Conservation (phyloP, 2,797 vertebrate species). For the Loris lydekkerianus region DNA sequence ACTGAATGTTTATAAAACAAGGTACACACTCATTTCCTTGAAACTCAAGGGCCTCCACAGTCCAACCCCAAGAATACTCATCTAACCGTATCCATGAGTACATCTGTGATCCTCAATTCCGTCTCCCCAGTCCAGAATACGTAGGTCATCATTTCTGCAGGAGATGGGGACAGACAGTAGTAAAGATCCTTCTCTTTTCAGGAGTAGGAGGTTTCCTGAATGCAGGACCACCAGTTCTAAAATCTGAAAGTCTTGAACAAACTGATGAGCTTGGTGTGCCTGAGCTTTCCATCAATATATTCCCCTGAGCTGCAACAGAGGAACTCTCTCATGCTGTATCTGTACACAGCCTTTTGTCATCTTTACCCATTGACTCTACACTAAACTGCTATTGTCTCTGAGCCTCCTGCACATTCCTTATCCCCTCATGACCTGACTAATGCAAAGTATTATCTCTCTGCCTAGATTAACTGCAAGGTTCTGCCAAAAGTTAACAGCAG, state of each 20-base stretch:
- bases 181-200: neutral
- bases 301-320: neutral
- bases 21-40: neutral
- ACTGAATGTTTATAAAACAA: neutral
- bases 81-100: too few species aligned
- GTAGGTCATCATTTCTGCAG: too few species aligned
- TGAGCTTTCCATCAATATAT: neutral
- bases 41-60: neutral
- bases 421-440: constrained; percentile 33
- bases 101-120: neutral
- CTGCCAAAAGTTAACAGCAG: constrained; percentile 27
- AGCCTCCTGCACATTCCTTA: neutral
- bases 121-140: neutral
- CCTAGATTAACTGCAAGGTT: constrained; percentile 23
- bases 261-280: neutral
- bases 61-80: neutral
- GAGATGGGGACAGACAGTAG: neutral
- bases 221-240: neutral
- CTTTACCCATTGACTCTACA: neutral
- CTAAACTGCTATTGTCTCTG: constrained; percentile 20
- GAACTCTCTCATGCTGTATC: neutral
- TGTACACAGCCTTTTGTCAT: neutral
- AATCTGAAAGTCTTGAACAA: neutral
- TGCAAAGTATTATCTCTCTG: neutral
- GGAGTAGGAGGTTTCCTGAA: neutral